phyloP scores from a whole-genome alignment of 2,113 vertebrate genomes.

The Saguinus imperator region DNA sequence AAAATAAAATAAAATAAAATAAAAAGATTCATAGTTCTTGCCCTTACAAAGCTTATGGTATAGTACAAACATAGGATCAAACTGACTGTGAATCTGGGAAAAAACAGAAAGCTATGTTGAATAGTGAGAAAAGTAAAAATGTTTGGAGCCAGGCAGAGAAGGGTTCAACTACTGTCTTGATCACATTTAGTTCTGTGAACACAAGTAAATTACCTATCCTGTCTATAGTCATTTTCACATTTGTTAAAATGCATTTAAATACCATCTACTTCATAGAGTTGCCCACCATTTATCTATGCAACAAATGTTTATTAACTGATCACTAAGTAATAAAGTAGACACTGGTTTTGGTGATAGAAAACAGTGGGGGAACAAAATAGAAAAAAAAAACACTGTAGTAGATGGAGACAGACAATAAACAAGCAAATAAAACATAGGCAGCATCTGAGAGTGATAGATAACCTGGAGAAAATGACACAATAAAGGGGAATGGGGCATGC shows the following conservation, averaged over 20 bases:
- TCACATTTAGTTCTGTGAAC: not conserved
- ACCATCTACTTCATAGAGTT: not conserved
- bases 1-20: too few species aligned
- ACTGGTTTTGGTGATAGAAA: conserved; percentile 5
- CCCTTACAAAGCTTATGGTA: not conserved
- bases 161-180: not conserved
- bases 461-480: not conserved
- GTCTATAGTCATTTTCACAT: not conserved
- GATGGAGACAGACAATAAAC: not conserved
- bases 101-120: not conserved
- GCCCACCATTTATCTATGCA: not conserved
- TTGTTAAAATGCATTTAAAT: conserved; percentile 39
- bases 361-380: not conserved
- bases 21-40: not conserved
- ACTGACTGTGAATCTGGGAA: not conserved
- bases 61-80: not conserved
- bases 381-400: not conserved
- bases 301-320: not conserved
- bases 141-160: not conserved
- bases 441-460: not conserved
- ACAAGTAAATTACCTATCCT: not conserved
- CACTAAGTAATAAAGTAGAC: not conserved
- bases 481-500: not conserved
- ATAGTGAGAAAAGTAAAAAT: not conserved
- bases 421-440: not conserved